Conservation (phyloP, 1,140 invertebrate genomes). For the Papilio polyxenes region DNA sequence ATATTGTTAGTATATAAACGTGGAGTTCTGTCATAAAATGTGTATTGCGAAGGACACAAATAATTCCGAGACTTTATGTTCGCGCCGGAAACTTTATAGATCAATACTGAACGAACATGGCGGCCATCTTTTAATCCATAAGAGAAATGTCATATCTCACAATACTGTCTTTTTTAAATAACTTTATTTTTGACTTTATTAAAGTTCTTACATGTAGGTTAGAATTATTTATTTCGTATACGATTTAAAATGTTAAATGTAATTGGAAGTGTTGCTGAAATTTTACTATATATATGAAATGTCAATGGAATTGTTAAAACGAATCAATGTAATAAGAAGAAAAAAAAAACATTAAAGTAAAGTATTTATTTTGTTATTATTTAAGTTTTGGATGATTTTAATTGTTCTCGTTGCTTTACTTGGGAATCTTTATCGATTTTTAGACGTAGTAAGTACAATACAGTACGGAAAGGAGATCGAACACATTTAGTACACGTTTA, state of each 20-base stretch:
- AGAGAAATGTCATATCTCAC: not conserved
- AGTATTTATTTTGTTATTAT: slow-evolving; percentile 79
- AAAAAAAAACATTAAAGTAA: slow-evolving; percentile 47
- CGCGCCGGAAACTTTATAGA: slow-evolving; percentile 13
- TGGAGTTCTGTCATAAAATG: slow-evolving; percentile 11
- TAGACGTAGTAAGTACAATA: slow-evolving; percentile 73
- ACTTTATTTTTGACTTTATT: not conserved
- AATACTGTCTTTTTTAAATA: not conserved
- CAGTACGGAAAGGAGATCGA: slow-evolving; percentile 60
- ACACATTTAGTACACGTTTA: slow-evolving; percentile 35
- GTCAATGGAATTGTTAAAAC: slow-evolving; percentile 37
- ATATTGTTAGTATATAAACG: not conserved
- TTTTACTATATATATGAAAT: slow-evolving; percentile 11
- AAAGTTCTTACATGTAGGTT: not conserved
- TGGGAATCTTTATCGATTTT: slow-evolving; percentile 78
- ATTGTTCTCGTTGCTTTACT: slow-evolving; percentile 79
- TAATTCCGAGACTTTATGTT: not conserved
- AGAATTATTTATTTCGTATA: slow-evolving; percentile 32
- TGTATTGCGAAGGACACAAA: slow-evolving; percentile 17
- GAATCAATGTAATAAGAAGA: slow-evolving; percentile 38
- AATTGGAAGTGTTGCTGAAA: slow-evolving; percentile 3
- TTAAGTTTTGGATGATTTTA: slow-evolving; percentile 79
- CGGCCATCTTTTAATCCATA: not conserved
- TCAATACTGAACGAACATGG: slow-evolving; percentile 15
- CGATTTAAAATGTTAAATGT: slow-evolving; percentile 29